Percentiles rank a stretch among this genome's conserved stretches.
These are phyloP conservation scores for Teleopsis dalmanni DNA, from an alignment of 1,140 invertebrate genomes.

Conservation along the genomic window DNA sequence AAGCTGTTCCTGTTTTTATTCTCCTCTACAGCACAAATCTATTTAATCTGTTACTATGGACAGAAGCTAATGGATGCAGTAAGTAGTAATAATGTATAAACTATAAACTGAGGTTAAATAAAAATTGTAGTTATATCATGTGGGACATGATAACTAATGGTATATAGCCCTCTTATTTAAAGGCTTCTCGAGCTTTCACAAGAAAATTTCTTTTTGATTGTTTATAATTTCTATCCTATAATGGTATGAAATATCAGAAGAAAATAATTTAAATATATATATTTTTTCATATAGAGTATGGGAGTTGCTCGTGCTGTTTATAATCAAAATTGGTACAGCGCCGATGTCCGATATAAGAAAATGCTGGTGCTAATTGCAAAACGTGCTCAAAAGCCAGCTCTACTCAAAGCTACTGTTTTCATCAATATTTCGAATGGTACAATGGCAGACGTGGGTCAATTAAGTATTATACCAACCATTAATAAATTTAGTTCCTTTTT, in stretches of 20 bases:
- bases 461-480: not conserved
- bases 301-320: constrained; percentile 24
- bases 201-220: no score
- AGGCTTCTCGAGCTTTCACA: no score
- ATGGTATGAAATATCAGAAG: not conserved
- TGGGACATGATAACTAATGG: no score
- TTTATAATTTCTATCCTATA: no score
- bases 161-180: no score
- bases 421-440: constrained; percentile 23
- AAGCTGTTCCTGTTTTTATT: constrained; percentile 25
- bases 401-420: constrained; percentile 28
- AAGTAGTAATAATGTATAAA: no score
- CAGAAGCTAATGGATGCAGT: constrained; percentile 30
- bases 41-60: constrained; percentile 30
- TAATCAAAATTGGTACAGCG: constrained; percentile 28
- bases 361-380: constrained; percentile 22
- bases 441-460: constrained; percentile 25
- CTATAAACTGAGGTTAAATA: no score
- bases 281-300: constrained; percentile 18
- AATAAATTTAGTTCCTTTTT: not conserved
- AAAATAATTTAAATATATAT: not conserved
- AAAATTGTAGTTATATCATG: no score
- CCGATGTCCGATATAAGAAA: constrained; percentile 28
- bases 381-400: constrained; percentile 24
- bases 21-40: constrained; percentile 23